Percentiles rank a stretch among this genome's conserved stretches.
Evolutionary conservation across 2,888 invertebrate species (phyloP).

Genomic region (Rapana venosa): DNA sequence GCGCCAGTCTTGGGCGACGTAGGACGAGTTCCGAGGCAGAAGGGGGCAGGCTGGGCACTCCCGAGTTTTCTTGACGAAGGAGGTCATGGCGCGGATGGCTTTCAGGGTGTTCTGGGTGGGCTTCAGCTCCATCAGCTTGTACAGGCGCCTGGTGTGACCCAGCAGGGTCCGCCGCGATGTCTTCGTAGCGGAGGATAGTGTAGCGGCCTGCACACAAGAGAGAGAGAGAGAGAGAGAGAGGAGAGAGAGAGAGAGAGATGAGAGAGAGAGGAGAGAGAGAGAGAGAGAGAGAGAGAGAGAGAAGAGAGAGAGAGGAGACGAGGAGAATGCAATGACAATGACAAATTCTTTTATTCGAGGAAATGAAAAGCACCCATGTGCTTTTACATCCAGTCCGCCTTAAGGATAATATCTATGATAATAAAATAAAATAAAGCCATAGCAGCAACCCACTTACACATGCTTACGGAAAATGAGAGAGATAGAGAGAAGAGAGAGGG

Average conservation of each 20-base stretch:
- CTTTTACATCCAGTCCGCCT: no score
- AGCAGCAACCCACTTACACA: no score
- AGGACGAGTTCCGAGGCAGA: neutral
- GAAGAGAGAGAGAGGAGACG: neutral
- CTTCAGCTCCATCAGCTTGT: neutral
- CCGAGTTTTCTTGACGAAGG: neutral
- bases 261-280: neutral
- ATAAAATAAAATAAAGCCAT: no score
- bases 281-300: neutral
- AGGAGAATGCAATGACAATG: neutral
- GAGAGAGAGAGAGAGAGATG: neutral
- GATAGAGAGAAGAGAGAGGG: no score
- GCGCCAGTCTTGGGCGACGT: slow-evolving; percentile 32
- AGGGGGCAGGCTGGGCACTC: slow-evolving; percentile 7
- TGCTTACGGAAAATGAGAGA: no score
- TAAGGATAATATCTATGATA: no score
- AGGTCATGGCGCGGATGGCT: neutral
- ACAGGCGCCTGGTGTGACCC: slow-evolving; percentile 6
- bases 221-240: neutral
- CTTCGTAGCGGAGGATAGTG: slow-evolving; percentile 33
- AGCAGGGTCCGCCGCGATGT: slow-evolving; percentile 13
- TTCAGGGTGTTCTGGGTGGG: neutral
- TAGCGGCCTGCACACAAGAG: neutral
- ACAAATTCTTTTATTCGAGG: no score
- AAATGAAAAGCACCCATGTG: no score